These are phyloP conservation scores for Rhagophthalmus giganteus DNA, from an alignment of 2,888 invertebrate species.

Conservation along the genomic window DNA sequence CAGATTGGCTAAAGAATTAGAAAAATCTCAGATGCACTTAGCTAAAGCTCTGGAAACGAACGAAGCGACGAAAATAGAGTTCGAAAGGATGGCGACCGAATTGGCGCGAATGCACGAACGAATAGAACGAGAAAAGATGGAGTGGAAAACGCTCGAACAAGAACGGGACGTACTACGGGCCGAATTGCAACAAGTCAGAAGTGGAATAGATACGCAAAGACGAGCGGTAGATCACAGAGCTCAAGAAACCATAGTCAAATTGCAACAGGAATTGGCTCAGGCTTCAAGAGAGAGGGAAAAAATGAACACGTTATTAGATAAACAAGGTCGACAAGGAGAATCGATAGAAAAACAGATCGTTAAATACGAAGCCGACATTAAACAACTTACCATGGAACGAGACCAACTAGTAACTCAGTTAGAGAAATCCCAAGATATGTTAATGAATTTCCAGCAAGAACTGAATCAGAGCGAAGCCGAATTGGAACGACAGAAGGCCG, in stretches of 20 bases:
- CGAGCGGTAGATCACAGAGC: conserved; percentile 68
- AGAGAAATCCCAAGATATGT: conserved; percentile 90
- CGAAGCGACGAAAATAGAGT: conserved; percentile 81
- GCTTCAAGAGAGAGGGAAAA: conserved; percentile 75
- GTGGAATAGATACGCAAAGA: conserved; percentile 67
- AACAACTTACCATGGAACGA: conserved; percentile 81
- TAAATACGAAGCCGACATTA: conserved; percentile 82
- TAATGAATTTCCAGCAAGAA: conserved; percentile 91
- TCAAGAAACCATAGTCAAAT: conserved; percentile 71
- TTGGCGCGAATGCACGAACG: conserved; percentile 79
- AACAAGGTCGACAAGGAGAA: conserved; percentile 76
- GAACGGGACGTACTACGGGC: conserved; percentile 73
- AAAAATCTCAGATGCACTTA: conserved; percentile 82
- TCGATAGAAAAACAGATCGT: conserved; percentile 84
- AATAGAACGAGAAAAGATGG: conserved; percentile 71
- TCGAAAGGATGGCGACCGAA: conserved; percentile 82
- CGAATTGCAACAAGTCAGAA: conserved; percentile 68
- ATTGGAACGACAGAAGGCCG: conserved; percentile 77
- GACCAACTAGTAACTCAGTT: conserved; percentile 87
- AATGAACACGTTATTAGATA: conserved; percentile 75
- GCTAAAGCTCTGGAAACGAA: conserved; percentile 82
- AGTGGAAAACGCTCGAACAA: conserved; percentile 71
- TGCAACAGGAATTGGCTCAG: conserved; percentile 74
- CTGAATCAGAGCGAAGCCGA: conserved; percentile 82
- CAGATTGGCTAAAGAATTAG: conserved; percentile 79